Evolutionary conservation across 2,113 vertebrate species (phyloP), one percentile per base, ranked within the genome.

Genomic region (Columbina picui): DNA sequence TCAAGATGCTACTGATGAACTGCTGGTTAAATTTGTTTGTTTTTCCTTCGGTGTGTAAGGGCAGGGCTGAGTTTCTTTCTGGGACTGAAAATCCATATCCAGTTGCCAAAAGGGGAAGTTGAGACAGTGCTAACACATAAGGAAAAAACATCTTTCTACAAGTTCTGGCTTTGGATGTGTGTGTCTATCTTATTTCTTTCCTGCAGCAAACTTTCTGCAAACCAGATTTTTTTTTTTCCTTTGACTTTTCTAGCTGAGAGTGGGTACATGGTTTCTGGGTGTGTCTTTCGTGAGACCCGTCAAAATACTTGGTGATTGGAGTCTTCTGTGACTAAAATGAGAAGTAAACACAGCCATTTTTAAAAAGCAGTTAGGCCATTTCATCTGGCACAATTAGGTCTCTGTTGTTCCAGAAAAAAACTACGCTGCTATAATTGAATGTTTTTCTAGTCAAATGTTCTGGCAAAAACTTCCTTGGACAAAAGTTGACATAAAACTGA

Each of bases 331-430:
- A 53, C 84, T 92, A 50, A 93, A 94, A 89, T 43, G 12, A 67
- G 71, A 92, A 15, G 60, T 50, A 56, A 61, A 94, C 65, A 9
- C 38, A 77, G 39, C 53, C 45, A 23, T 86, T 90, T 89, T 86
- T 9, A 27, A 49, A 39, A 71, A 82, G 43, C 69, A 91, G 75
- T 57, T 59, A 26, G 73, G 67, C 64, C 69, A 22, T 69, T 94
- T 82, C 43, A 16, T 87, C 57, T 89, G 88, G 87, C 87, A 95
- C 50, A 94, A 56, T 14, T 68, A 82, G 55, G 89, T 94, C 56
- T 89, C 57, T 45, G 41, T 59, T 76, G 80, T 89, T 96, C 90
- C 84, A 94, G 89, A 94, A 95, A 87, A 87, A 93, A 95, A 68
- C 43, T 27, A 1, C 45, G 50, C 80, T 87, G 36, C 57, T 92